phyloP scores from a whole-genome alignment of 2,797 vertebrate species.

The Ctenochaetus hawaiiensis region DNA sequence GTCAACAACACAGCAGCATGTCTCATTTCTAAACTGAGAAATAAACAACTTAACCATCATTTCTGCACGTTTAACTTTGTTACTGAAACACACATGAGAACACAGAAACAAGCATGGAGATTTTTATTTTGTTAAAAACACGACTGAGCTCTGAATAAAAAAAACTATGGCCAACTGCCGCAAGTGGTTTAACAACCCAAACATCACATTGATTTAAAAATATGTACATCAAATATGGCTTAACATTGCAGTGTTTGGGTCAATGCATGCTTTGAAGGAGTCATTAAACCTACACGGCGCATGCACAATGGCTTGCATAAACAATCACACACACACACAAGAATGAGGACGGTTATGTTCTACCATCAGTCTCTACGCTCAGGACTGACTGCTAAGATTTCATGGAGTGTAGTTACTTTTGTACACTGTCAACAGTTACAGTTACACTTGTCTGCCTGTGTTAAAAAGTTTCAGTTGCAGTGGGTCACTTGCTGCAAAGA shows the following conservation, averaged over 20 bases:
- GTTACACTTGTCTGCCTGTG: neutral
- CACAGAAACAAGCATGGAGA: constrained; percentile 31
- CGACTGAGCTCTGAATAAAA: constrained; percentile 36
- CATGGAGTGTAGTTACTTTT: constrained; percentile 44
- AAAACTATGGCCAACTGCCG: constrained; percentile 45
- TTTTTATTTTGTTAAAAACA: constrained; percentile 80
- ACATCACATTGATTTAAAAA: constrained; percentile 55
- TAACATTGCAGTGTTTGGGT: constrained; percentile 49
- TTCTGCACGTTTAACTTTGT: neutral
- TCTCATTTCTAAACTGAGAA: neutral
- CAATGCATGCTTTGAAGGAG: constrained; percentile 42
- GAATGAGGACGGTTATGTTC: constrained; percentile 67
- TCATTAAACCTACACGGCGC: constrained; percentile 35
- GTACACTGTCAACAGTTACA: constrained; percentile 63
- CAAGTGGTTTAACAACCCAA: constrained; percentile 55
- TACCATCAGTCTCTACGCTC: constrained; percentile 51
- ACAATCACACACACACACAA: constrained; percentile 58
- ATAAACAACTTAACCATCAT: too few species aligned
- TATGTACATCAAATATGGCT: constrained; percentile 78
- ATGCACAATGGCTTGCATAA: constrained; percentile 60
- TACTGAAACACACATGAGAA: constrained; percentile 23
- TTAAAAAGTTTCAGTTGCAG: neutral
- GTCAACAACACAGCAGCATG: neutral
- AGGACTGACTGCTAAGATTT: constrained; percentile 29
- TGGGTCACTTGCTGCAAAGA: constrained; percentile 27